Evolutionary conservation across 1,140 invertebrate genomes (phyloP).

Genomic region (Diorhabda sublineata): DNA sequence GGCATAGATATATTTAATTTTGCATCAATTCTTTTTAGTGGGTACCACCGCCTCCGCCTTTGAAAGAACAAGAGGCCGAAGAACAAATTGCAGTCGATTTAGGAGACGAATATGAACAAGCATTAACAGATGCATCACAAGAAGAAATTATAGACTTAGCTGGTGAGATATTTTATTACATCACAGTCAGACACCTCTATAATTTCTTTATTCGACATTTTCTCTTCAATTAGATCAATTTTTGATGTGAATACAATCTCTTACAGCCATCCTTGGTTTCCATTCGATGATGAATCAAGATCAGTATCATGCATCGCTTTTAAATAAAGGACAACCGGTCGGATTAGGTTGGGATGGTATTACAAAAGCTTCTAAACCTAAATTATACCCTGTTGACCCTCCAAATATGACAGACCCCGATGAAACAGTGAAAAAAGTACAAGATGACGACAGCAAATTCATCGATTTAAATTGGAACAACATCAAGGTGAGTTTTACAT

Average conservation of each 20-base stretch:
- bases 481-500: constrained; percentile 70
- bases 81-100: constrained; percentile 90
- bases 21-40: constrained; percentile 58
- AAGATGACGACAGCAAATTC: constrained; percentile 82
- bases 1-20: too few species aligned
- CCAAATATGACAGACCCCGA: constrained; percentile 93
- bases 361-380: constrained; percentile 89
- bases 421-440: constrained; percentile 80
- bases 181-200: not conserved
- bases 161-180: constrained; percentile 55
- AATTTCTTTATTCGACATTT: not conserved
- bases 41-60: constrained; percentile 77
- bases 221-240: not conserved
- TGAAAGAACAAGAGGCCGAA: constrained; percentile 74
- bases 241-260: too few species aligned
- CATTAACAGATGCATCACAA: constrained; percentile 85
- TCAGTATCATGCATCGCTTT: constrained; percentile 94
- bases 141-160: constrained; percentile 99
- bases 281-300: constrained; percentile 99
- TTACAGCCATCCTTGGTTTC: constrained; percentile 93
- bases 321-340: constrained; percentile 85
- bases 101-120: constrained; percentile 93
- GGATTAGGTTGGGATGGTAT: constrained; percentile 88
- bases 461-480: constrained; percentile 95
- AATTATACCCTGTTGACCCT: constrained; percentile 85